These are phyloP conservation scores for Cercocebus atys DNA, from an alignment of 2,113 vertebrate genomes.

Conservation along the genomic window DNA sequence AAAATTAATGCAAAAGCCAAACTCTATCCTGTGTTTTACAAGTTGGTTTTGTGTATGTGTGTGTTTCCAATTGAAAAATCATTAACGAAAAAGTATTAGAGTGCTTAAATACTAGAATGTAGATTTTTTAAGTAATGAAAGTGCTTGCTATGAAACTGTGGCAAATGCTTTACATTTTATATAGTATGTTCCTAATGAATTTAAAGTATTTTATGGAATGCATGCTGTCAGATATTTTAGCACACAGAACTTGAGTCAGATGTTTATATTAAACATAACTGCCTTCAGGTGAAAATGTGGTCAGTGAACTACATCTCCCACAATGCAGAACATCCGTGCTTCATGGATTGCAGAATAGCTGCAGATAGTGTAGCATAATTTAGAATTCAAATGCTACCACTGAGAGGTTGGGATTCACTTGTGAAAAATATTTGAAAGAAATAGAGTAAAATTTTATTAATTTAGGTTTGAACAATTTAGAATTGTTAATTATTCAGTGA, in stretches of 20 bases:
- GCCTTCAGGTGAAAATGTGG: slow-evolving; percentile 82
- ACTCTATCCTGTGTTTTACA: slow-evolving; percentile 44
- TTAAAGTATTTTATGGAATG: slow-evolving; percentile 77
- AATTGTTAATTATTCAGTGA: not conserved
- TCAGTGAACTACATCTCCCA: slow-evolving; percentile 77
- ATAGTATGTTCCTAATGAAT: slow-evolving; percentile 78
- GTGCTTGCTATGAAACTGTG: slow-evolving; percentile 63
- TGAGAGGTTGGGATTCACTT: slow-evolving; percentile 66
- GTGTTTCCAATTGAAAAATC: slow-evolving; percentile 73
- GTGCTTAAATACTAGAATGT: slow-evolving; percentile 72
- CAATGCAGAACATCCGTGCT: slow-evolving; percentile 77
- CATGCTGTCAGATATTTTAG: slow-evolving; percentile 75
- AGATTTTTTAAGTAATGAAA: slow-evolving; percentile 70
- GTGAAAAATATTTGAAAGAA: slow-evolving; percentile 51
- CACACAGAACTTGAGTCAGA: slow-evolving; percentile 60
- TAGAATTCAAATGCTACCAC: slow-evolving; percentile 75
- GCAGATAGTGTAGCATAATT: slow-evolving; percentile 61
- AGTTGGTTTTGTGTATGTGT: slow-evolving; percentile 24
- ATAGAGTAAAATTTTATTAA: slow-evolving; percentile 5
- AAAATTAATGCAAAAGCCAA: slow-evolving; percentile 66
- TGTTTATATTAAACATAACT: slow-evolving; percentile 80
- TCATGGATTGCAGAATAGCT: slow-evolving; percentile 70
- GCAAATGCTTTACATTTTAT: slow-evolving; percentile 73
- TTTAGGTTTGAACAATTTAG: slow-evolving; percentile 50
- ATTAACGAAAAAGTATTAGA: slow-evolving; percentile 45